Evolutionary conservation across 2,888 invertebrate species (phyloP).

Genomic region (Cinara cedri): DNA sequence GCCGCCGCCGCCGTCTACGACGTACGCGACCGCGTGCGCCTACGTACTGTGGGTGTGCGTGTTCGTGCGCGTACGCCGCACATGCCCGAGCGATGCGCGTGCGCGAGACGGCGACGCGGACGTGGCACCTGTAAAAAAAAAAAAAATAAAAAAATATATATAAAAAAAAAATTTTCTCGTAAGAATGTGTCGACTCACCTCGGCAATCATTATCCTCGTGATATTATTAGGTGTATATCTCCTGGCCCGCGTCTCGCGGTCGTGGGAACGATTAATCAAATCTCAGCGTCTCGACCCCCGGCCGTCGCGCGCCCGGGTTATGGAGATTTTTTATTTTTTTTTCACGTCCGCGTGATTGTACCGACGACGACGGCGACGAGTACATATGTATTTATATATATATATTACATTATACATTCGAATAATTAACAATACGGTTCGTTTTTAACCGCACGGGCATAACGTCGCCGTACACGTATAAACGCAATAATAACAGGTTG

Average conservation of each 20-base stretch:
- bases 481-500: no score
- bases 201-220: constrained; percentile 52
- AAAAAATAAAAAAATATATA: no score
- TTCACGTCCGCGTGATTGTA: not conserved
- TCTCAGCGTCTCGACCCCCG: not conserved
- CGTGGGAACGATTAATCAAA: constrained; percentile 57
- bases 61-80: no score
- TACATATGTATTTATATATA: not conserved
- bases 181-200: constrained; percentile 57
- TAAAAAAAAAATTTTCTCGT: constrained; percentile 10
- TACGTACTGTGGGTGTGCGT: not conserved
- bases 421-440: constrained; percentile 1
- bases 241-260: constrained; percentile 13
- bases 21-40: not conserved
- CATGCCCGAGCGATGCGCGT: no score
- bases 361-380: no score
- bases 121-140: constrained; percentile 51
- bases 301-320: not conserved
- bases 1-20: not conserved
- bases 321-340: constrained; percentile 43
- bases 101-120: not conserved
- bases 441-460: not conserved
- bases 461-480: not conserved
- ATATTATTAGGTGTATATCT: no score
- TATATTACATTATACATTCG: not conserved